A percentile compares a stretch with the other conserved stretches of the same genome.
phyloP scores from a whole-genome alignment of 2,888 invertebrate species.

The Cephus runcator region DNA sequence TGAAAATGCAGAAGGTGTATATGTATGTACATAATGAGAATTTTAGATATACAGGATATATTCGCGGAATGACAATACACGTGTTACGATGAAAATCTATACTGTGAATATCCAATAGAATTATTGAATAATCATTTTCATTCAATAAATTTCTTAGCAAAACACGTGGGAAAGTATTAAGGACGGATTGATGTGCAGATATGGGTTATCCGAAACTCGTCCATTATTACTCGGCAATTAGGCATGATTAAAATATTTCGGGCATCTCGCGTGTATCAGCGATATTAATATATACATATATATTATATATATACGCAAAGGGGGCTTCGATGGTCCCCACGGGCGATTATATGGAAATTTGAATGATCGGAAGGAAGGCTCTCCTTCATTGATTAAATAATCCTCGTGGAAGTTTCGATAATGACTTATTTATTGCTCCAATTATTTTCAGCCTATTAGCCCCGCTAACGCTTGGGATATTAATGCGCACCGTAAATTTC shows the following conservation, averaged over 20 bases:
- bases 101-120: background rate
- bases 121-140: background rate
- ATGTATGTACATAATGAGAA: background rate
- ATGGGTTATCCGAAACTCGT: slow-evolving; percentile 16
- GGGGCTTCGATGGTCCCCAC: background rate
- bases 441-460: slow-evolving; percentile 58
- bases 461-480: slow-evolving; percentile 42
- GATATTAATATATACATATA: slow-evolving; percentile 61
- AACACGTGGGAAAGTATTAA: background rate
- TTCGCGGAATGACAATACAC: background rate
- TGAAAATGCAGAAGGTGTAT: background rate
- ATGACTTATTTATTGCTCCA: slow-evolving; percentile 64
- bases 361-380: slow-evolving; percentile 51
- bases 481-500: slow-evolving; percentile 44
- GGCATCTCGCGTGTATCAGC: slow-evolving; percentile 62
- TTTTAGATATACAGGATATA: background rate
- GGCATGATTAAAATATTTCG: slow-evolving; percentile 66
- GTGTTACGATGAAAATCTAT: background rate
- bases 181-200: background rate
- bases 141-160: background rate
- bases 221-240: slow-evolving; percentile 65
- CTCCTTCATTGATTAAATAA: slow-evolving; percentile 62
- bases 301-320: slow-evolving; percentile 6
- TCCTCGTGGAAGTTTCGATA: slow-evolving; percentile 50
- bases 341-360: slow-evolving; percentile 51